A percentile compares a stretch with the other conserved stretches of the same genome.
Conservation (phyloP, 1,140 invertebrate genomes). For the Papilio xuthus region DNA sequence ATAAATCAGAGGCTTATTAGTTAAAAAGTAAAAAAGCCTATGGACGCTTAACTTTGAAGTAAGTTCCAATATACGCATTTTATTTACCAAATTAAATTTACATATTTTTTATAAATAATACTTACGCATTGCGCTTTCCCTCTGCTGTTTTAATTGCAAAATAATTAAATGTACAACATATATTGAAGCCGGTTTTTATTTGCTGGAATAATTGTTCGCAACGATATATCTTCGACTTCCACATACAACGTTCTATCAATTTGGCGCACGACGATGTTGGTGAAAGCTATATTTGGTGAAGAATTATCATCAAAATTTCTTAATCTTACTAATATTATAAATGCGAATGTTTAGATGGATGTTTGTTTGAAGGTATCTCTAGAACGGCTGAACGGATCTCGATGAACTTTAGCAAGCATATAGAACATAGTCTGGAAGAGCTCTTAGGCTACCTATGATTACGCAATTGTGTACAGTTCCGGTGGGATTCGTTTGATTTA, state of each 20-base stretch:
- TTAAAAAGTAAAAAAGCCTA: neutral
- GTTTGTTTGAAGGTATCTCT: too few relatives aligned
- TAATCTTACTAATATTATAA: too few relatives aligned
- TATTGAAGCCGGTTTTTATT: slow-evolving; percentile 80
- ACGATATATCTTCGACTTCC: slow-evolving; percentile 83
- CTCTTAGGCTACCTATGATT: too few relatives aligned
- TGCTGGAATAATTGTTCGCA: slow-evolving; percentile 84
- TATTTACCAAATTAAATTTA: too few relatives aligned
- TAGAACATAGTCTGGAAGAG: too few relatives aligned
- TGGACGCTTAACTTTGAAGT: neutral
- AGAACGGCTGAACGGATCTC: too few relatives aligned
- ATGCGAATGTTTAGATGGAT: too few relatives aligned
- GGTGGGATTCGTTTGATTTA: too few relatives aligned
- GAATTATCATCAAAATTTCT: slow-evolving; percentile 24
- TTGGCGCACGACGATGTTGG: slow-evolving; percentile 80
- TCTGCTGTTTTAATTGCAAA: slow-evolving; percentile 61
- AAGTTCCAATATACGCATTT: neutral
- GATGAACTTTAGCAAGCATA: too few relatives aligned
- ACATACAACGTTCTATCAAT: slow-evolving; percentile 83
- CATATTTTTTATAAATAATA: neutral
- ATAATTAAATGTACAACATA: slow-evolving; percentile 87
- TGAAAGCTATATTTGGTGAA: slow-evolving; percentile 53
- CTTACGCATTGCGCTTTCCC: slow-evolving; percentile 40
- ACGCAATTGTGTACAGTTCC: too few relatives aligned
- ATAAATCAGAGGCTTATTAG: neutral